Conservation (phyloP, 2,113 vertebrate genomes). For the Aegithalos caudatus region DNA sequence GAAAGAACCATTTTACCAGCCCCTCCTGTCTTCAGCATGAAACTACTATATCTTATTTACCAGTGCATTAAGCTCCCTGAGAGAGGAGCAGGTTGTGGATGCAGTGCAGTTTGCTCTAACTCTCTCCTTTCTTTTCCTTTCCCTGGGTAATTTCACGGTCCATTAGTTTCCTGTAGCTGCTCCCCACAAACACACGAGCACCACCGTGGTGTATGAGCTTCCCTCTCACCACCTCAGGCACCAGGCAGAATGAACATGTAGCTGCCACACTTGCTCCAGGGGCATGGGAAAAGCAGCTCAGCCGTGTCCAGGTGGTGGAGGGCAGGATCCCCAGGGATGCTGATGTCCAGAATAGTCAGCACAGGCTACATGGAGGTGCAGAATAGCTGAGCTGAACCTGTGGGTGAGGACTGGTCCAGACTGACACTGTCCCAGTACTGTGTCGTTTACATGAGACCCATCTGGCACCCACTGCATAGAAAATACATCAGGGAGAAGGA, state of each 20-base stretch:
- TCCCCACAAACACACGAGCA: neutral
- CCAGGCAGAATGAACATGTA: neutral
- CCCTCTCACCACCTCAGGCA: neutral
- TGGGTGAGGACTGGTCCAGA: neutral
- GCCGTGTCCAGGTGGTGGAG: rapidly evolving
- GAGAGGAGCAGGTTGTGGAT: neutral
- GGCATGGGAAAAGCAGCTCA: neutral
- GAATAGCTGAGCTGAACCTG: neutral
- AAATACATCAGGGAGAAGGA: neutral
- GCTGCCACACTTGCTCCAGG: neutral
- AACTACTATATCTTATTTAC: neutral
- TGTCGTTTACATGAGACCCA: neutral
- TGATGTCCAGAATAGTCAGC: neutral
- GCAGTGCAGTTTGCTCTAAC: neutral
- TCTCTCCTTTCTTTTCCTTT: neutral
- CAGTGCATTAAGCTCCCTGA: neutral
- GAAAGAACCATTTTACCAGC: neutral
- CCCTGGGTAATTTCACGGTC: slow-evolving; percentile 28
- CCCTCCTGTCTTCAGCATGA: neutral
- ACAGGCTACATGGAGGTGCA: rapidly evolving
- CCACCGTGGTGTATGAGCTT: neutral
- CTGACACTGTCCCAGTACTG: neutral
- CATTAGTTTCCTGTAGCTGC: slow-evolving; percentile 2
- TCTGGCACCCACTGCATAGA: neutral
- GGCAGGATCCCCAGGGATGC: neutral